Conservation (phyloP, 2,888 invertebrate genomes). For the Falcaria lacertinaria region DNA sequence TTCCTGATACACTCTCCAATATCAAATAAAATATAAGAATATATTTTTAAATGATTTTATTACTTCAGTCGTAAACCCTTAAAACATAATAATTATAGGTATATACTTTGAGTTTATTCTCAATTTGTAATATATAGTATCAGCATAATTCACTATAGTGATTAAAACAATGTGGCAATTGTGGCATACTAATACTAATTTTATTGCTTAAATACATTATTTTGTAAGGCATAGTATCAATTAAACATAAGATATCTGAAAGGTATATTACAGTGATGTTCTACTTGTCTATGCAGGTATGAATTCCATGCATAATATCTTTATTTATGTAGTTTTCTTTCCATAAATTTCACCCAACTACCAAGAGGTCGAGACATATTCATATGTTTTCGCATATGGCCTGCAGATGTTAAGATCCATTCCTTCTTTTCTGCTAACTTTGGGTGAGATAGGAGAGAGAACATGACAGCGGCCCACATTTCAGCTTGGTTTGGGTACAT, state of each 20-base stretch:
- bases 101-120: too few relatives aligned
- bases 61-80: neutral
- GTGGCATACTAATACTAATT: too few relatives aligned
- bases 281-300: too few relatives aligned
- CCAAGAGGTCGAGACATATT: slow-evolving; percentile 49
- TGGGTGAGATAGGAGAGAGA: slow-evolving; percentile 50
- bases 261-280: too few relatives aligned
- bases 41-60: slow-evolving; percentile 5
- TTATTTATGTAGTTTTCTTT: slow-evolving; percentile 52
- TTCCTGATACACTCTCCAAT: slow-evolving; percentile 30
- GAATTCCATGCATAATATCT: neutral
- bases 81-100: too few relatives aligned
- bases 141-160: too few relatives aligned
- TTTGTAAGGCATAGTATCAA: too few relatives aligned
- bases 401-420: slow-evolving; percentile 51
- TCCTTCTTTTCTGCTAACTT: slow-evolving; percentile 42
- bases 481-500: slow-evolving; percentile 85
- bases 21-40: slow-evolving; percentile 15
- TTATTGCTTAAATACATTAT: too few relatives aligned
- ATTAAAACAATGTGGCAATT: too few relatives aligned
- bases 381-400: slow-evolving; percentile 56
- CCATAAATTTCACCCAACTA: slow-evolving; percentile 58
- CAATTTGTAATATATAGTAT: too few relatives aligned
- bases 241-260: too few relatives aligned
- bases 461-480: slow-evolving; percentile 83